Evolutionary conservation across 2,113 vertebrate genomes (phyloP), one percentile per base, ranked within the genome.

Genomic region (Corydoras maculifer): DNA sequence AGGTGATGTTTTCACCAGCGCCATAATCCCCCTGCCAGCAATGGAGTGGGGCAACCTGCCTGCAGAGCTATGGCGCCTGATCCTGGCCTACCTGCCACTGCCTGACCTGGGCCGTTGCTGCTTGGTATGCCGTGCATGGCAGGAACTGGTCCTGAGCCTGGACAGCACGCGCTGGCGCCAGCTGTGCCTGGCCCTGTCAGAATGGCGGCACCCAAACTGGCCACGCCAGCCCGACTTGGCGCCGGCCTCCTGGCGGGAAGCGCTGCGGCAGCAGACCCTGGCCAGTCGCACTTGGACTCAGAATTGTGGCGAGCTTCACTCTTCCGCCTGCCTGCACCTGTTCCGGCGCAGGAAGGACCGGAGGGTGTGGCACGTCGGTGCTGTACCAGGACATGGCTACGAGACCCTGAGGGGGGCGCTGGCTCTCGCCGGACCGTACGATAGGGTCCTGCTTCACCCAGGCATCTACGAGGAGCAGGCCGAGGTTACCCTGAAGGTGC

Each of bases 121-220:
- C 82, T 81, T 90, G 83, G 93, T 97, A 65, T 93, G 92, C 84
- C 86, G 88, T 18, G 88, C 91, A 15, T 97, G 94, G 92, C 73
- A 86, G 0, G 86, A 95, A 8, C 90, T 97, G 5, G 77, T 96
- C 73, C 87, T 94, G 72, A 95, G 94, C 49, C 87, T 96, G 3
- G 93, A 96, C 63, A 94, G 91, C 73, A 97, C 93, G 0, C 91
- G 92, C 69, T 97, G 94, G 93, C 88, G 90, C n/a, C 93, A 93
- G 75, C 86, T 91, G 6, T 96, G 93, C 72, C 83, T 95, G 30
- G 83, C 90, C 54, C 93, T 90, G 75, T 83, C 86, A 0, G 87
- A 93, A 78, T 93, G 91, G 82, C 81, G 91, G 1, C 94, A 94
- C 69, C 94, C 95, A 51, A 96, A 92, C 82, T 94, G 93, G 93